A percentile compares a stretch with the other conserved stretches of the same genome.
These are phyloP conservation scores for Hyperopisus bebe DNA, from an alignment of 2,113 vertebrate genomes.

Conservation along the genomic window DNA sequence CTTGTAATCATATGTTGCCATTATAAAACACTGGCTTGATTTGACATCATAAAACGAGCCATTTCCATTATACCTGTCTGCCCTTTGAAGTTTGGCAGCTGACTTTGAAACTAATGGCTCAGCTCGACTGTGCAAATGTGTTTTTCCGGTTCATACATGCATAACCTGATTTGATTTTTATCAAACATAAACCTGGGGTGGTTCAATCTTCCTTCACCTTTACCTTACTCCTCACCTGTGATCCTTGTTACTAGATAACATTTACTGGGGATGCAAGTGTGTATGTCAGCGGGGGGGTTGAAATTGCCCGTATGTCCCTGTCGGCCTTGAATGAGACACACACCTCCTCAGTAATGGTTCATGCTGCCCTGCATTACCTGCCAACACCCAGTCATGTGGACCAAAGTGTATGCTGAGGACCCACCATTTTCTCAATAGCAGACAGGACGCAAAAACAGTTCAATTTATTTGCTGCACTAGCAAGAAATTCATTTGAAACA, in stretches of 20 bases:
- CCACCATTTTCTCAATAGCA: background rate
- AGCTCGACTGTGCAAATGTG: background rate
- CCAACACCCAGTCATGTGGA: background rate
- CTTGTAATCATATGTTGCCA: background rate
- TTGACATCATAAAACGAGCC: background rate
- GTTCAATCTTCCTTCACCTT: background rate
- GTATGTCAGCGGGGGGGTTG: background rate
- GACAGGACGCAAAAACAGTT: background rate
- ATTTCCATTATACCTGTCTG: background rate
- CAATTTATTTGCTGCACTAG: background rate
- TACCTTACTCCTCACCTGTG: background rate
- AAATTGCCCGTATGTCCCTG: background rate
- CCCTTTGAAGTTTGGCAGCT: background rate
- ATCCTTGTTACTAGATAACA: background rate
- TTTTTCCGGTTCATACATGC: background rate
- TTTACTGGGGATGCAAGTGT: background rate
- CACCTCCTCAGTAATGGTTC: background rate
- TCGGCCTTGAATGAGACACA: background rate
- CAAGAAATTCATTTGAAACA: background rate
- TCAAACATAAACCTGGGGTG: background rate
- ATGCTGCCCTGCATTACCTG: background rate
- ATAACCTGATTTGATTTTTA: background rate
- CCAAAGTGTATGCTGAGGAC: background rate
- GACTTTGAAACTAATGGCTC: background rate
- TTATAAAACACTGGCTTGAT: background rate